Percentiles rank a stretch among this genome's conserved stretches.
Conservation (phyloP, 2,888 invertebrate genomes). For the Andrena minutula region DNA sequence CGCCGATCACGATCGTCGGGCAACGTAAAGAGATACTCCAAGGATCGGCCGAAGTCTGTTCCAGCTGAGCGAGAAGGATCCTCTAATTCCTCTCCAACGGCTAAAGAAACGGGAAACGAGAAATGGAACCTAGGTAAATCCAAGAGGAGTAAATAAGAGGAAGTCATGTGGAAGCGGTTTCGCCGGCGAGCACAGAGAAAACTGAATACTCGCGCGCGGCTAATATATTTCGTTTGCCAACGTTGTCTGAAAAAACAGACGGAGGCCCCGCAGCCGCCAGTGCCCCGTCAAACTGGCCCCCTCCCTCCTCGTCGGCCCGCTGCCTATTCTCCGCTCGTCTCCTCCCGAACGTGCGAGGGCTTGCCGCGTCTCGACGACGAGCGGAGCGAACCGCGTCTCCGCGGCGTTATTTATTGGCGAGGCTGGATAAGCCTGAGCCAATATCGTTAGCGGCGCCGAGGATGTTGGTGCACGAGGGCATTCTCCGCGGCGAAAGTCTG, state of each 20-base stretch:
- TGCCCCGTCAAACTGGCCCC: conserved; percentile 49
- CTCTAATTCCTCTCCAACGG: too few species aligned
- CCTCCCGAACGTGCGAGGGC: neutral
- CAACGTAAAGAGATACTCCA: neutral
- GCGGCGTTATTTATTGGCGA: conserved; percentile 79
- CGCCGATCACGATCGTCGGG: neutral
- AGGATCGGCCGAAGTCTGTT: too few species aligned
- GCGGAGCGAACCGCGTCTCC: conserved; percentile 8
- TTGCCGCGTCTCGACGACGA: conserved; percentile 1
- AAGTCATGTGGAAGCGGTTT: conserved; percentile 1
- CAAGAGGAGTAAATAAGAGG: neutral
- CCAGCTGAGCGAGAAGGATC: too few species aligned
- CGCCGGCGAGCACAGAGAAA: neutral
- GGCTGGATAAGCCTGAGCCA: conserved; percentile 75
- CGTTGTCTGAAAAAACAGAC: conserved; percentile 64
- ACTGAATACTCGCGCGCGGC: conserved; percentile 6
- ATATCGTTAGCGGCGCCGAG: conserved; percentile 79
- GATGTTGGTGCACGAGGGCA: conserved; percentile 41
- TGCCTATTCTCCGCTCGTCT: conserved; percentile 13
- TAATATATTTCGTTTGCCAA: conserved; percentile 59
- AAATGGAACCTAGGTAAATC: neutral
- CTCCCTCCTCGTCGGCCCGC: conserved; percentile 25
- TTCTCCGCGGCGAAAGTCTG: conserved; percentile 30
- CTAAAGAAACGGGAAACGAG: too few species aligned
- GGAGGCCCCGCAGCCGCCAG: conserved; percentile 33